Conservation (phyloP, 2,888 invertebrate genomes). For the Drosophila nigritarsus region DNA sequence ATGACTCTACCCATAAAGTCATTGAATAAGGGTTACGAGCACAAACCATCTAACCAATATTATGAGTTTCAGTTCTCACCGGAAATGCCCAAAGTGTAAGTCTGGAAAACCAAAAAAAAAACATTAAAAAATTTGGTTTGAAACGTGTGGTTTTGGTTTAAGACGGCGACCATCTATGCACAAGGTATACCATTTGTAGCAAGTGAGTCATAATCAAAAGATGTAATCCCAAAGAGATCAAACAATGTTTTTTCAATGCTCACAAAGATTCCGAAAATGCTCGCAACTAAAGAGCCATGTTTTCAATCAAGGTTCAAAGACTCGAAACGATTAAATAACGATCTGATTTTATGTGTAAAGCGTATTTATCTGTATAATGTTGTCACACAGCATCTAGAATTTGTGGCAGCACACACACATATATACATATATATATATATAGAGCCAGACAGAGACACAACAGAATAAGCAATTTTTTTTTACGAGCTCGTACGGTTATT, state of each 20-base stretch:
- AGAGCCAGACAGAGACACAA: background rate
- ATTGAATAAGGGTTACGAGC: background rate
- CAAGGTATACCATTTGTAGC: background rate
- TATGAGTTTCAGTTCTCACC: background rate
- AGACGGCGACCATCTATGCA: background rate
- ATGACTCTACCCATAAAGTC: background rate
- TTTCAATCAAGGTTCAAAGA: conserved; percentile 20
- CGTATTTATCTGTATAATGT: conserved; percentile 24
- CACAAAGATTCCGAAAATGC: conserved; percentile 20
- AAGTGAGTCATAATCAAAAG: conserved; percentile 1
- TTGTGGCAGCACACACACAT: conserved; percentile 18
- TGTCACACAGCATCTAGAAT: conserved; percentile 49
- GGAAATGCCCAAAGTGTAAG: conserved; percentile 3
- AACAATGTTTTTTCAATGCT: background rate
- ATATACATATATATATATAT: background rate
- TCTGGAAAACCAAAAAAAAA: background rate
- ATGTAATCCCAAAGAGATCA: conserved; percentile 1
- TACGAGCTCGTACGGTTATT: conserved; percentile 57
- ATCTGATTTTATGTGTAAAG: conserved; percentile 11
- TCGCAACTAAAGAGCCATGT: background rate
- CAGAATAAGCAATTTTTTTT: no score
- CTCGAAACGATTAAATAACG: conserved; percentile 10
- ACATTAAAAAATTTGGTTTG: no score
- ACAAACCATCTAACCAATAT: conserved; percentile 1
- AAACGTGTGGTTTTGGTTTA: background rate